Percentiles rank a stretch among this genome's conserved stretches.
These are phyloP conservation scores for Lutjanus erythropterus DNA, from an alignment of 2,113 vertebrate species.

Conservation along the genomic window DNA sequence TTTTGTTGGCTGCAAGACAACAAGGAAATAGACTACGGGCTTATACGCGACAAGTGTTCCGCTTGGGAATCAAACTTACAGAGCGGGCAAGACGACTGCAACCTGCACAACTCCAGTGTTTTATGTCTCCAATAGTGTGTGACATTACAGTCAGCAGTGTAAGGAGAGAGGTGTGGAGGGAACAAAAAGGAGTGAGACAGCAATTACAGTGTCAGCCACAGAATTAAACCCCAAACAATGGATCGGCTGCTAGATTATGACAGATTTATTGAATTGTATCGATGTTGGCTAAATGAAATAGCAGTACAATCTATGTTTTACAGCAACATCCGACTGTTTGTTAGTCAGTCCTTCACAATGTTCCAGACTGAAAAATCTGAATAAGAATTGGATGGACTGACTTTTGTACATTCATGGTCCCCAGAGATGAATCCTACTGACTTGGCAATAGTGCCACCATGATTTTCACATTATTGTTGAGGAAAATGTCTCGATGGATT, in stretches of 20 bases:
- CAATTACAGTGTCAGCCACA: conserved; percentile 19
- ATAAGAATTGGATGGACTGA: not conserved
- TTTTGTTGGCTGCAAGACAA: conserved; percentile 39
- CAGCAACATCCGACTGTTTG: not conserved
- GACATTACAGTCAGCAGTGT: conserved; percentile 38
- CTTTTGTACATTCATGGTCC: not conserved
- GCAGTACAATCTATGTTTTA: not conserved
- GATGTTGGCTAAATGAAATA: not conserved
- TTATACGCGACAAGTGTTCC: not conserved
- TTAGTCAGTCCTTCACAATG: not conserved
- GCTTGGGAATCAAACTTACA: conserved; percentile 22
- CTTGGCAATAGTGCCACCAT: too few species aligned
- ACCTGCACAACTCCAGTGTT: not conserved
- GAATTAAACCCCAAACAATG: not conserved
- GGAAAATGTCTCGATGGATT: too few species aligned
- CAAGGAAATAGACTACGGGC: conserved; percentile 29
- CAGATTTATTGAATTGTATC: not conserved
- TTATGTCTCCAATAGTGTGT: conserved; percentile 1
- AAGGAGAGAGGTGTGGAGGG: not conserved
- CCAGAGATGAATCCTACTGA: not conserved
- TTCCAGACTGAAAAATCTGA: not conserved
- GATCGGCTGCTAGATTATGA: not conserved
- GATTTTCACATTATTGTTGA: too few species aligned
- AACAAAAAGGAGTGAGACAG: conserved; percentile 5
- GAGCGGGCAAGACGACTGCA: not conserved